Base-by-base conservation (phyloP, 1,140 invertebrate species). In the Battus philenor region DNA sequence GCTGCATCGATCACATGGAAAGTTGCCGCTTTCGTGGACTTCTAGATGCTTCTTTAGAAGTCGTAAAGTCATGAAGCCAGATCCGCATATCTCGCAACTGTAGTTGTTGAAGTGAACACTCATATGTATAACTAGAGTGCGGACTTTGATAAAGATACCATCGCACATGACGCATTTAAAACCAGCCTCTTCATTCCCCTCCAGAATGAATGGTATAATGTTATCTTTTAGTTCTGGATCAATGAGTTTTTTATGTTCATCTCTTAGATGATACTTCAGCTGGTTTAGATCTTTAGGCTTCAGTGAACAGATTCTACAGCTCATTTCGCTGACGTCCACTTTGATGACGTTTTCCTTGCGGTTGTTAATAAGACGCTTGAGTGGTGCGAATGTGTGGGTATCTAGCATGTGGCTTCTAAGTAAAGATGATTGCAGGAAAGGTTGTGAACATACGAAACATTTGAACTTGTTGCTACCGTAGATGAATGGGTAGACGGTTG, bases 131-230 rank as follows among this genome's bases (percentile, higher is more conserved):
- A 82, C 78, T 5, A 86, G 51, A 31, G 72, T 72, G 1, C 79
- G 59, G 1, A 83, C 59, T 71, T 82, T 86, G n/a, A 81, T 85
- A 39, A 91, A 91, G 0, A 69, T 83, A 44, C 89, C 84, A 0
- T 87, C 78, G 34, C 89, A 90, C 9, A 90, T 86, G 0, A 86
- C 83, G 47, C 89, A 90, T n/a, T 86, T 67, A 39, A 75, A 80
- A 0, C 54, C 45, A 0, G 53, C 46, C 1, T 60, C 67, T 1
- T 70, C 56, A 6, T 46, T 50, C 2, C 53, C 47, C n/a, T 77
- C 67, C 0, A 84, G 33, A 34, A 79, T 74, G 27, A 82, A 84
- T 0, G 80, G 80, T 47, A 84, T 80, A 47, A 84, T 65, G 44
- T 82, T 81, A 29, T 82, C 78, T 44, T 80, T 67, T 2, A 82